Evolutionary conservation across 2,113 vertebrate genomes (phyloP).

Genomic region (Nycticorax nycticorax): DNA sequence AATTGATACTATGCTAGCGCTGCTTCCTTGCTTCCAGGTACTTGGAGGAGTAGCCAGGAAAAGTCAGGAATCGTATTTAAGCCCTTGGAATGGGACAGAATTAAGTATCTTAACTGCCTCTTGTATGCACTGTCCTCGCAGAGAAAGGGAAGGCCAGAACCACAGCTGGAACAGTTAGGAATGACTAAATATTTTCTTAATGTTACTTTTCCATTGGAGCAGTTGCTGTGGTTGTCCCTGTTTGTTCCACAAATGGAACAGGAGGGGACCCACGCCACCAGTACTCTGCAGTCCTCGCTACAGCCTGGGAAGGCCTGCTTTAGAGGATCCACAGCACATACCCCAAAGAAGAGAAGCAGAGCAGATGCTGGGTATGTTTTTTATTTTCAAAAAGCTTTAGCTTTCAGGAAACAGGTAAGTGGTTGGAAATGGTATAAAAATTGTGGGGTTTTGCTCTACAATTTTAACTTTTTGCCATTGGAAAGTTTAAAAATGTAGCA

Average conservation of each 20-base stretch:
- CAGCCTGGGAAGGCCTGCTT: background rate
- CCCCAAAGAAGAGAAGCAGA: background rate
- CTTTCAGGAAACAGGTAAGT: background rate
- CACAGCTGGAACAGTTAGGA: background rate
- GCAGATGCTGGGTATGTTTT: background rate
- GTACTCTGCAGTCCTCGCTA: background rate
- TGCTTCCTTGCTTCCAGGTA: background rate
- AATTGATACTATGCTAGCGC: background rate
- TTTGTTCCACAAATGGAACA: background rate
- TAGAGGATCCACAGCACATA: background rate
- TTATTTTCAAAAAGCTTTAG: background rate
- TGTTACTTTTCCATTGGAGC: background rate
- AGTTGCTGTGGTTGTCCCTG: background rate
- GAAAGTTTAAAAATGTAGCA: background rate
- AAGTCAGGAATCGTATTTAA: background rate
- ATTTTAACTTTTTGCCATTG: background rate
- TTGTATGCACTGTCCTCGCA: background rate
- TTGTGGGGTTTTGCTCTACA: background rate
- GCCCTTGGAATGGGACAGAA: background rate
- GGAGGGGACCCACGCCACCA: background rate
- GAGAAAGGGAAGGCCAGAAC: conserved; percentile 4
- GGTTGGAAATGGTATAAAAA: background rate
- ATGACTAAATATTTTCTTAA: conserved; percentile 1
- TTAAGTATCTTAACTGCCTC: background rate
- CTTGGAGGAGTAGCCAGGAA: background rate